phyloP scores from a whole-genome alignment of 1,140 invertebrate genomes.

The Caenorhabditis tropicalis region DNA sequence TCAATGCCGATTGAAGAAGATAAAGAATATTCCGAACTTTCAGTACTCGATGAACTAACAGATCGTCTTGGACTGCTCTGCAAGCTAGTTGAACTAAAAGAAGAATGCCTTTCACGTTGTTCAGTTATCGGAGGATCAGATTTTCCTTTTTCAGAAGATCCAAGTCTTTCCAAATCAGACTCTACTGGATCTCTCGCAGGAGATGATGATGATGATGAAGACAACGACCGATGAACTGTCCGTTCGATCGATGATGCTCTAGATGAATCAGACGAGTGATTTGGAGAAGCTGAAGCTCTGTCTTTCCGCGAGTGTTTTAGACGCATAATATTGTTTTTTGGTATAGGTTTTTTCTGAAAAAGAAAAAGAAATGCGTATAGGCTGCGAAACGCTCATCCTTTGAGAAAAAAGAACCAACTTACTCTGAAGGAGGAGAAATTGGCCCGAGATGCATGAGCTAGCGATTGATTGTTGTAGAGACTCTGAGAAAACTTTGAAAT shows the following conservation, averaged over 20 bases:
- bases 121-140: not conserved
- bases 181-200: not conserved
- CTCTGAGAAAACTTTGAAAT: constrained; percentile 11
- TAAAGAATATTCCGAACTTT: not conserved
- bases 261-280: not conserved
- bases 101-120: not conserved
- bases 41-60: not conserved
- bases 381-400: too few species aligned
- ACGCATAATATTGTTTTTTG: not conserved
- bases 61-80: not conserved
- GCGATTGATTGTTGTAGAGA: constrained; percentile 14
- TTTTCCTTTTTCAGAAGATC: not conserved
- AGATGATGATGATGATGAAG: too few species aligned
- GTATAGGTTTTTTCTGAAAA: constrained; percentile 7
- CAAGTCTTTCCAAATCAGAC: not conserved
- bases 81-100: constrained; percentile 1
- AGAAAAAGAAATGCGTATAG: too few species aligned
- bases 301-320: not conserved
- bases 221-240: too few species aligned
- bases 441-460: not conserved
- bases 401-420: not conserved
- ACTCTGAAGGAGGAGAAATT: not conserved
- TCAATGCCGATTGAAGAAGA: not conserved
- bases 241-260: too few species aligned
- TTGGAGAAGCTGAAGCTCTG: not conserved